These are phyloP conservation scores for Ennomos quercinarius DNA, from an alignment of 2,888 invertebrate species.

Conservation along the genomic window DNA sequence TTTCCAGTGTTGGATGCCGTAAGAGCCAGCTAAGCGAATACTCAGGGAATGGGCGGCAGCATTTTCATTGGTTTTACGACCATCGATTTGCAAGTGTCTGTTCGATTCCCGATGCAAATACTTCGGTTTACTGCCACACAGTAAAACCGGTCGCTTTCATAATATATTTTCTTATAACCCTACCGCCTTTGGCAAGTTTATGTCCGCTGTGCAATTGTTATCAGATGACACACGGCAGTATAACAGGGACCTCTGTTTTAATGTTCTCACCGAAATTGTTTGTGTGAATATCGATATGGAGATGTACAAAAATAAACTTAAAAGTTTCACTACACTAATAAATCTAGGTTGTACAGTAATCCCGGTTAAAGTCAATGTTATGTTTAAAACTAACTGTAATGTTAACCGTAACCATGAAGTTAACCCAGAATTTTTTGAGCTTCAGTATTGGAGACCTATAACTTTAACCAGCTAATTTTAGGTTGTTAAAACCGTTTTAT, in stretches of 20 bases:
- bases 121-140: conserved; percentile 68
- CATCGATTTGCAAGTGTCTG: conserved; percentile 72
- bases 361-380: too few relatives aligned
- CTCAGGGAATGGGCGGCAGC: too few relatives aligned
- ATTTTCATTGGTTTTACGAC: conserved; percentile 75
- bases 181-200: conserved; percentile 55
- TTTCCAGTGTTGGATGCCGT: too few relatives aligned
- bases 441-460: too few relatives aligned
- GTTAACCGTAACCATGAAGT: too few relatives aligned
- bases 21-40: too few relatives aligned
- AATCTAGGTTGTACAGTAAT: too few relatives aligned
- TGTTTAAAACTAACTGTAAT: too few relatives aligned
- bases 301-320: too few relatives aligned
- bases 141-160: conserved; percentile 70
- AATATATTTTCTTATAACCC: conserved; percentile 66
- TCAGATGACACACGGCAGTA: conserved; percentile 49
- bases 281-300: not conserved
- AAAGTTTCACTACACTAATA: not conserved
- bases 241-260: conserved; percentile 9
- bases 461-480: too few relatives aligned
- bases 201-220: conserved; percentile 61
- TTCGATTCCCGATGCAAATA: conserved; percentile 75
- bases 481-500: too few relatives aligned
- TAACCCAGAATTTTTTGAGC: too few relatives aligned
- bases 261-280: conserved; percentile 7